These are phyloP conservation scores for Suillia variegata DNA, from an alignment of 2,888 invertebrate genomes.

Conservation along the genomic window DNA sequence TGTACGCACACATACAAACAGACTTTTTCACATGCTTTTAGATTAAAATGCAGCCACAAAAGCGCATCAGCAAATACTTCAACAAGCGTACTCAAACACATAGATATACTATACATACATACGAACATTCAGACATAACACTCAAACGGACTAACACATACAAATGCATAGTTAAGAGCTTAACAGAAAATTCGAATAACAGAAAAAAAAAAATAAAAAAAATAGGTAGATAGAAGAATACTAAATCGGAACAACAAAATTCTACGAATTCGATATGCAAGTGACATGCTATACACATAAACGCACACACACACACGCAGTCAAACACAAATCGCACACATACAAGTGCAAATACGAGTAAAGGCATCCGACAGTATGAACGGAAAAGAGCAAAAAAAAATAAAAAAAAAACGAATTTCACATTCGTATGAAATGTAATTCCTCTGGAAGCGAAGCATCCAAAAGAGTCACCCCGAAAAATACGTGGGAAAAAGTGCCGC, in stretches of 20 bases:
- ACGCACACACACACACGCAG: slow-evolving; percentile 28
- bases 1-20: neutral
- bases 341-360: slow-evolving; percentile 5
- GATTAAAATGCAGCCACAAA: neutral
- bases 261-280: slow-evolving; percentile 49
- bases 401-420: neutral
- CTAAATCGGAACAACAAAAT: neutral
- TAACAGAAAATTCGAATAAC: no score
- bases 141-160: no score
- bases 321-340: slow-evolving; percentile 1
- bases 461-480: neutral
- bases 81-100: neutral
- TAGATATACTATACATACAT: neutral
- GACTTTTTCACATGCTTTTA: neutral
- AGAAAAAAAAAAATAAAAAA: neutral
- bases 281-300: slow-evolving; percentile 43
- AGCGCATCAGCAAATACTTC: neutral
- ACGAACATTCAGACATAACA: no score
- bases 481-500: neutral
- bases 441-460: neutral
- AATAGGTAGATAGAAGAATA: no score
- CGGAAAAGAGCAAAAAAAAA: neutral
- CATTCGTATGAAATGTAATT: neutral
- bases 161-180: no score
- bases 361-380: neutral